These are phyloP conservation scores for Pterocles burchelli DNA, from an alignment of 2,113 vertebrate species.

Conservation along the genomic window DNA sequence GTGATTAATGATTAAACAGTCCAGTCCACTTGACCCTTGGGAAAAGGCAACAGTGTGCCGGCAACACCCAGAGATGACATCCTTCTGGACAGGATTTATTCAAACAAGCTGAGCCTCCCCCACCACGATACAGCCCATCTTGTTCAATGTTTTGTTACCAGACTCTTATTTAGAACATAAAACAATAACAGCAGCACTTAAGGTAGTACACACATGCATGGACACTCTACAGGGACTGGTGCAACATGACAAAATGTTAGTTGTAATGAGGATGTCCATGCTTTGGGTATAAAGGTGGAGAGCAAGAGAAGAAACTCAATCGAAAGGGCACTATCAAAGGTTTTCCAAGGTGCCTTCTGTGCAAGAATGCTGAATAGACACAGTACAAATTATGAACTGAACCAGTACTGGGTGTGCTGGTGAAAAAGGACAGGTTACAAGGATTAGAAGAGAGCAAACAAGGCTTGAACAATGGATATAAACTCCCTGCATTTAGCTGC, in stretches of 20 bases:
- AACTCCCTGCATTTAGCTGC: background rate
- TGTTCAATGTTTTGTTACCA: background rate
- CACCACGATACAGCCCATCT: background rate
- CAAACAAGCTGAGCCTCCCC: background rate
- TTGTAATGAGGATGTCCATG: background rate
- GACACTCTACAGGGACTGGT: background rate
- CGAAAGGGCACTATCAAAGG: background rate
- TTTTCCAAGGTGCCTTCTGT: background rate
- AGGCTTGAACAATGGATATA: background rate
- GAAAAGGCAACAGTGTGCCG: background rate
- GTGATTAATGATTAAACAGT: slow-evolving; percentile 20
- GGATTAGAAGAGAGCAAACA: background rate
- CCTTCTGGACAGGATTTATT: background rate
- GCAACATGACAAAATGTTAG: background rate
- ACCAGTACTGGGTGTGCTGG: background rate
- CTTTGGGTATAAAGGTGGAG: background rate
- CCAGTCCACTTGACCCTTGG: background rate
- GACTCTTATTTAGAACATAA: background rate
- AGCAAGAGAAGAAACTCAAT: background rate
- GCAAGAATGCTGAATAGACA: background rate
- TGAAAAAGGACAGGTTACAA: background rate
- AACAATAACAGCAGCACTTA: background rate
- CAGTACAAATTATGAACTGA: background rate
- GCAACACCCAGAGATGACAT: background rate
- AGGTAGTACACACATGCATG: background rate